Evolutionary conservation across 2,113 vertebrate genomes (phyloP).

Genomic region (Silurus asotus): DNA sequence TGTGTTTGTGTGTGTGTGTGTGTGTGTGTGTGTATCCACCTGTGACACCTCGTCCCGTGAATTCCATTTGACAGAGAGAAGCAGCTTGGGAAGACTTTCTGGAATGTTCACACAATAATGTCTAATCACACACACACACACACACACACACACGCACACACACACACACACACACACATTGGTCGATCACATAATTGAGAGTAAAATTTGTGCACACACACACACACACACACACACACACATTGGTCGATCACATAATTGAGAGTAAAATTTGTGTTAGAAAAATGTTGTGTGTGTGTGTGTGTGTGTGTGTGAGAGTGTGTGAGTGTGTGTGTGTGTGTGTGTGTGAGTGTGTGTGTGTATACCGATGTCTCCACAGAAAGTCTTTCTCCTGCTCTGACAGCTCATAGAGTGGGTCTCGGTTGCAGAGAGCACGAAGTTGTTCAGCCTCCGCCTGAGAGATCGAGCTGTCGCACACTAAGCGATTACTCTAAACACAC

Average conservation of each 20-base stretch:
- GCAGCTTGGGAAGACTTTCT: constrained; percentile 72
- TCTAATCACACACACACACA: constrained; percentile 55
- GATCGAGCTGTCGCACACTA: constrained; percentile 75
- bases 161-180: background rate
- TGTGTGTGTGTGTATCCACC: constrained; percentile 45
- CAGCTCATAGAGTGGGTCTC: constrained; percentile 76
- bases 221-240: background rate
- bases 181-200: background rate
- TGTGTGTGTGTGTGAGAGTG: constrained; percentile 29
- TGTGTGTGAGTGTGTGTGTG: constrained; percentile 29
- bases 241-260: background rate
- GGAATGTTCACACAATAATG: constrained; percentile 80
- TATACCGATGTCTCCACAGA: constrained; percentile 77
- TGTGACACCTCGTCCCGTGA: constrained; percentile 65
- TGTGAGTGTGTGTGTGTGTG: constrained; percentile 22
- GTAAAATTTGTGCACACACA: background rate
- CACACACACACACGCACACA: constrained; percentile 17
- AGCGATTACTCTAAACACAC: constrained; percentile 67
- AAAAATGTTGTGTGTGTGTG: constrained; percentile 9
- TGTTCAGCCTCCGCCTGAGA: constrained; percentile 72
- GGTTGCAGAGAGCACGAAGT: constrained; percentile 69
- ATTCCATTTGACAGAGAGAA: constrained; percentile 72
- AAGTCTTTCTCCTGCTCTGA: constrained; percentile 82
- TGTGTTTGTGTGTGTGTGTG: background rate
- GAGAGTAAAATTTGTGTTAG: background rate